phyloP scores from a whole-genome alignment of 2,888 invertebrate species.

The Physocephala rufipes region DNA sequence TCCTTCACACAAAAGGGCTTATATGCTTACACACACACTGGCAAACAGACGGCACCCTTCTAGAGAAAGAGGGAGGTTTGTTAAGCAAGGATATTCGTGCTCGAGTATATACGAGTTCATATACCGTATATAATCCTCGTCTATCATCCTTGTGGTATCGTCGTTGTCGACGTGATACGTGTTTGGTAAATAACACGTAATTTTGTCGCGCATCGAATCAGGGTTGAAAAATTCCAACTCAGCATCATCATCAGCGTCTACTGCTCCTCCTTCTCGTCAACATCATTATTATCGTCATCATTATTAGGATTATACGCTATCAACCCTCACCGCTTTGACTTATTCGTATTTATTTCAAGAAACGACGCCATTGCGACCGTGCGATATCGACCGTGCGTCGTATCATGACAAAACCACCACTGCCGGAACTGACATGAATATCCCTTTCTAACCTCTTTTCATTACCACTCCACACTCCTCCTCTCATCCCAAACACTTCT shows the following conservation, averaged over 20 bases:
- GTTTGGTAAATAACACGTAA: slow-evolving; percentile 64
- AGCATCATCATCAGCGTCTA: slow-evolving; percentile 6
- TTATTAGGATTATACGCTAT: too few species aligned
- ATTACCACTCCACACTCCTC: background rate
- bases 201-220: slow-evolving; percentile 58
- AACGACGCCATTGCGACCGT: slow-evolving; percentile 7
- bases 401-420: too few species aligned
- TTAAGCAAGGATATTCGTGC: background rate
- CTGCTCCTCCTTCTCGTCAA: background rate
- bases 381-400: background rate
- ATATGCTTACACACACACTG: background rate
- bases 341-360: background rate
- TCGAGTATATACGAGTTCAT: slow-evolving; percentile 11
- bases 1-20: too few species aligned
- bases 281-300: background rate
- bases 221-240: slow-evolving; percentile 43
- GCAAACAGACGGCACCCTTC: slow-evolving; percentile 3
- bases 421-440: too few species aligned
- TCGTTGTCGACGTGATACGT: slow-evolving; percentile 46
- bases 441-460: too few species aligned
- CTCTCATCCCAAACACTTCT: too few species aligned
- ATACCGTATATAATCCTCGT: too few species aligned
- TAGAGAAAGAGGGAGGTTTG: too few species aligned
- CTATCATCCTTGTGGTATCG: too few species aligned
- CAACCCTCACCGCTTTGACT: too few species aligned